Percentiles rank a stretch among this genome's conserved stretches.
Evolutionary conservation across 2,888 invertebrate species (phyloP).

Genomic region (Phaonia tiefii): DNA sequence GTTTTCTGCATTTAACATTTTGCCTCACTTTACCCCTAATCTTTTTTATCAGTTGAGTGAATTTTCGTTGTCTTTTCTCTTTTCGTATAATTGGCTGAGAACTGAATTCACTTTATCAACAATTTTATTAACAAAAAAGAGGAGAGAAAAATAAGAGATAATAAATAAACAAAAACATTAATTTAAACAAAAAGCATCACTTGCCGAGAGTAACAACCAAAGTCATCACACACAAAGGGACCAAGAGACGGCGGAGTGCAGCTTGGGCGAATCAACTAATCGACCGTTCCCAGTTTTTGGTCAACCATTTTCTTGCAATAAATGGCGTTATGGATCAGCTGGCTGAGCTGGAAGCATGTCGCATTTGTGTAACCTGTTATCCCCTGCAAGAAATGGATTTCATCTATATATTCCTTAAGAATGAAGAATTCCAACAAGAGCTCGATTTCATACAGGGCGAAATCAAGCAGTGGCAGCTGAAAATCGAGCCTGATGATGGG

Average conservation of each 20-base stretch:
- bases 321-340: constrained; percentile 67
- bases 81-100: constrained; percentile 40
- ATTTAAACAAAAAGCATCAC: constrained; percentile 4
- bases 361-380: constrained; percentile 69
- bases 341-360: constrained; percentile 68
- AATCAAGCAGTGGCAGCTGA: constrained; percentile 65
- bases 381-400: constrained; percentile 65
- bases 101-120: not conserved
- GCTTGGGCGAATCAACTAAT: not conserved
- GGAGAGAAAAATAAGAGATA: not conserved
- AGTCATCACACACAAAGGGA: constrained; percentile 20
- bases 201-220: constrained; percentile 16
- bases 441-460: constrained; percentile 66
- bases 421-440: constrained; percentile 62
- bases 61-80: not conserved
- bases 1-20: constrained; percentile 51
- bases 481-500: constrained; percentile 67
- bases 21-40: too few species aligned
- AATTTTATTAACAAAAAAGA: constrained; percentile 8
- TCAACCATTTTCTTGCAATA: constrained; percentile 19
- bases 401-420: constrained; percentile 62
- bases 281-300: not conserved
- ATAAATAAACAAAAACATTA: constrained; percentile 27
- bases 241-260: not conserved
- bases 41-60: constrained; percentile 43